A percentile compares a stretch with the other conserved stretches of the same genome.
Evolutionary conservation across 2,888 invertebrate genomes (phyloP).

Genomic region (Eilema sororculum): DNA sequence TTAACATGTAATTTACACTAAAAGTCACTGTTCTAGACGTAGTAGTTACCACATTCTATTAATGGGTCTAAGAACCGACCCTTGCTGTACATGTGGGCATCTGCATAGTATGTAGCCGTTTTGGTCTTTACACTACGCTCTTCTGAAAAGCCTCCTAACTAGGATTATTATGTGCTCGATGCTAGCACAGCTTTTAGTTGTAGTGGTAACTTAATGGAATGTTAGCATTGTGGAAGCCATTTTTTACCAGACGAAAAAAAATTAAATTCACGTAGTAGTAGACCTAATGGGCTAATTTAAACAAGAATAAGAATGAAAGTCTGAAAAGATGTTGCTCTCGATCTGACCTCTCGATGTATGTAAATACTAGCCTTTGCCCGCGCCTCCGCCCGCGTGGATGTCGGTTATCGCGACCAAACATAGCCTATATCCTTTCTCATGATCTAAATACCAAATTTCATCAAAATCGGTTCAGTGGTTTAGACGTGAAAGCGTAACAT

Average conservation of each 20-base stretch:
- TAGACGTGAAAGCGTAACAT: too few relatives aligned
- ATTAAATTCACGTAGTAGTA: too few relatives aligned
- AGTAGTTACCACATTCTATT: not conserved
- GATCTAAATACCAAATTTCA: too few relatives aligned
- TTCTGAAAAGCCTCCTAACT: too few relatives aligned
- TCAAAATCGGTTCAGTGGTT: too few relatives aligned
- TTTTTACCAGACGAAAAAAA: not conserved
- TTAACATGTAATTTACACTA: not conserved
- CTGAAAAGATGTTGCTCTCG: too few relatives aligned
- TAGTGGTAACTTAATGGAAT: not conserved
- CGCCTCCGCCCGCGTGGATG: too few relatives aligned
- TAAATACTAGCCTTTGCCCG: too few relatives aligned
- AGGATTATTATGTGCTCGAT: not conserved
- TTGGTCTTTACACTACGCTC: not conserved
- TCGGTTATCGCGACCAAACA: too few relatives aligned
- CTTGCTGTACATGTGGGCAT: not conserved
- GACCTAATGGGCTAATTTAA: too few relatives aligned
- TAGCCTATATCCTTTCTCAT: too few relatives aligned
- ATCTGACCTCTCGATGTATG: too few relatives aligned
- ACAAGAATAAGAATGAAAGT: not conserved
- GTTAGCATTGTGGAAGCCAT: not conserved
- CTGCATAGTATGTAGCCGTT: not conserved
- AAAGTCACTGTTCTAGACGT: not conserved
- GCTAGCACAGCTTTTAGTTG: not conserved
- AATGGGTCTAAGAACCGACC: not conserved